Evolutionary conservation across 2,888 invertebrate genomes (phyloP).

Genomic region (Cataglyphis albicans): DNA sequence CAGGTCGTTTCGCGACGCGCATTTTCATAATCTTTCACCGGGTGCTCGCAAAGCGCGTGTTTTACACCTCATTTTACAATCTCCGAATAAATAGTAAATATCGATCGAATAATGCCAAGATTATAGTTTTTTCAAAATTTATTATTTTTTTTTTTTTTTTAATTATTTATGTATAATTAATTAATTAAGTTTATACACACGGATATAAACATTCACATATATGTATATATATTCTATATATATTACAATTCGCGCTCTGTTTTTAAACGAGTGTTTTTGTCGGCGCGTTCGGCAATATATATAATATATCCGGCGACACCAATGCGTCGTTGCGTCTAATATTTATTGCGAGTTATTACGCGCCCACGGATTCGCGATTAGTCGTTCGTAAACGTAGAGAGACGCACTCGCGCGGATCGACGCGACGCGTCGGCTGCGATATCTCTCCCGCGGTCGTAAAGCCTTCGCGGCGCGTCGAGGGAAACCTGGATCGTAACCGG

Average conservation of each 20-base stretch:
- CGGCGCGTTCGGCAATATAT: neutral
- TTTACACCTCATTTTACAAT: neutral
- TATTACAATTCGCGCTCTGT: neutral
- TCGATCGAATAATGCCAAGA: neutral
- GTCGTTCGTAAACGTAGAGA: conserved; percentile 6
- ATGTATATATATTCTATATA: neutral
- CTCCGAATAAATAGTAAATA: too few relatives aligned
- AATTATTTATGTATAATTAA: too few relatives aligned
- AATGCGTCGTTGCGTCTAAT: conserved; percentile 36
- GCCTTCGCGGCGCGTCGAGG: conserved; percentile 16
- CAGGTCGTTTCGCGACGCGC: conserved; percentile 51
- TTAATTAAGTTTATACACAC: too few relatives aligned
- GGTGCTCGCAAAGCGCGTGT: conserved; percentile 49
- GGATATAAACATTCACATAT: too few relatives aligned
- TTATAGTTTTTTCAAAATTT: neutral
- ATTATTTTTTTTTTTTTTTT: neutral
- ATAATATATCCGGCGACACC: conserved; percentile 26
- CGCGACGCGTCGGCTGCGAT: conserved; percentile 40
- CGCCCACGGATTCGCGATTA: conserved; percentile 28
- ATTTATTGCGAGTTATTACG: conserved; percentile 51
- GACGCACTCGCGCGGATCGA: neutral
- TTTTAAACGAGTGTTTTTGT: neutral
- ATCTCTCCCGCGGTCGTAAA: conserved; percentile 19
- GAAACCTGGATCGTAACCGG: conserved; percentile 44
- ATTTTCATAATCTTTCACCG: conserved; percentile 66